Base-by-base conservation (phyloP, 2,113 vertebrate genomes). In the Nothoprocta pentlandii region DNA sequence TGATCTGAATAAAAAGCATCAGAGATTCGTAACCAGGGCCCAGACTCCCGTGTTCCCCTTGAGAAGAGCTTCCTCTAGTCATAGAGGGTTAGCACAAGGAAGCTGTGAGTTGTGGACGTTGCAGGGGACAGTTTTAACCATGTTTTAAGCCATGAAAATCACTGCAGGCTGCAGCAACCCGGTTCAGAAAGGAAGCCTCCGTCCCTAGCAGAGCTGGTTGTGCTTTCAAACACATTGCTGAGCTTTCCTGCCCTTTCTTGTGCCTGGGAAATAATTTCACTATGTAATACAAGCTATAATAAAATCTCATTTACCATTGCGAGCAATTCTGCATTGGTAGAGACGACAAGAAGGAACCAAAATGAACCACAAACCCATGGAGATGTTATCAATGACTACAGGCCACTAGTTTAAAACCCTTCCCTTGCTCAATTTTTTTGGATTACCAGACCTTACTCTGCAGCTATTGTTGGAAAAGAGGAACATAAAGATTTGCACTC, bases 271-370 rank as follows among this genome's bases (percentile, higher is more conserved):
- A 25, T 22, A 25, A 71, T 79, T 78, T n/a, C 59, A 41, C 34
- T 41, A n/a, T 0, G 0, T 16, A 87, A 88, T 0, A 0, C 13
- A 77, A 69, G 44, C 32, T 9, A 22, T 47, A 80, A 82, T 12
- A 80, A 77, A 47, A 78, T 66, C 26, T 32, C 12, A 14, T 51
- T 73, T 70, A 66, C 12, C 51, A 3, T 4, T 34, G 12, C 46
- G 42, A 51, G 53, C 49, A 42, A 67, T 53, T 75, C 39, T 3
- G 1, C 47, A 69, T 10, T 25, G 17, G 8, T 36, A 66, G 59
- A 46, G 66, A 59, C 17, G 6, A 53, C 6, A 66, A 59, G 42
- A 73, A 67, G 5, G 2, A 25, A 42, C 25, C 16, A 36, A 86
- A 59, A 1, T 12, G 66, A 78, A 82, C 49, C 17, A 30, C 26